Conservation (phyloP, 2,113 vertebrate genomes). For the Salminus brasiliensis region DNA sequence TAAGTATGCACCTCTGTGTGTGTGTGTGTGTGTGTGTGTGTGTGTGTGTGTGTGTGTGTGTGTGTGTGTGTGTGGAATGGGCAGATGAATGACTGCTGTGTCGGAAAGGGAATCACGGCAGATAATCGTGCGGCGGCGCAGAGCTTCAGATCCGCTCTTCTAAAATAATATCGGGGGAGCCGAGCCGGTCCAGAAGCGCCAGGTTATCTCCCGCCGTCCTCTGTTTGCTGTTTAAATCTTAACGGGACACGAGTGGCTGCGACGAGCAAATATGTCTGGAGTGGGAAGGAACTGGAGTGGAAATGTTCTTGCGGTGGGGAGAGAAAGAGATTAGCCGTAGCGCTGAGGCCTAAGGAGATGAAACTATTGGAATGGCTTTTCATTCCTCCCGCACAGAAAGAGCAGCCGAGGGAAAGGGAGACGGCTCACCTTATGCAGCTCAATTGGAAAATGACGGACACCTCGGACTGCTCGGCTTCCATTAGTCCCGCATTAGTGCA, state of each 20-base stretch:
- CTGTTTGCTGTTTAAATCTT: constrained; percentile 83
- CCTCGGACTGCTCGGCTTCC: neutral
- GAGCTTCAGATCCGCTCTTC: constrained; percentile 75
- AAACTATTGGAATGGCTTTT: constrained; percentile 66
- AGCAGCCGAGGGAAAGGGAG: neutral
- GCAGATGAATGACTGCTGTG: constrained; percentile 76
- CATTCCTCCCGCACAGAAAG: constrained; percentile 30
- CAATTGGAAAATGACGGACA: neutral
- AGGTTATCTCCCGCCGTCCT: constrained; percentile 75
- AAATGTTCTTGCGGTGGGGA: constrained; percentile 71
- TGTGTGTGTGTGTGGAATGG: constrained; percentile 60
- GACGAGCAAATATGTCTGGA: constrained; percentile 77
- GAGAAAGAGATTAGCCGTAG: constrained; percentile 72
- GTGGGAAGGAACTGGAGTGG: constrained; percentile 73
- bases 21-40: neutral
- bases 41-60: constrained; percentile 38
- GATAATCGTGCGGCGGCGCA: constrained; percentile 73
- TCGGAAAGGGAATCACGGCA: constrained; percentile 71
- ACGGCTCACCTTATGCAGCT: constrained; percentile 64
- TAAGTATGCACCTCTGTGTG: constrained; percentile 39
- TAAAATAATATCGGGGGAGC: constrained; percentile 78
- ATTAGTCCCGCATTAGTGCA: neutral
- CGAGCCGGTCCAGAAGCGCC: constrained; percentile 70
- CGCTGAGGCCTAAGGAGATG: constrained; percentile 65
- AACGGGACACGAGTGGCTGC: constrained; percentile 72